Conservation (phyloP, 2,797 vertebrate species). For the Etheostoma nigrum region DNA sequence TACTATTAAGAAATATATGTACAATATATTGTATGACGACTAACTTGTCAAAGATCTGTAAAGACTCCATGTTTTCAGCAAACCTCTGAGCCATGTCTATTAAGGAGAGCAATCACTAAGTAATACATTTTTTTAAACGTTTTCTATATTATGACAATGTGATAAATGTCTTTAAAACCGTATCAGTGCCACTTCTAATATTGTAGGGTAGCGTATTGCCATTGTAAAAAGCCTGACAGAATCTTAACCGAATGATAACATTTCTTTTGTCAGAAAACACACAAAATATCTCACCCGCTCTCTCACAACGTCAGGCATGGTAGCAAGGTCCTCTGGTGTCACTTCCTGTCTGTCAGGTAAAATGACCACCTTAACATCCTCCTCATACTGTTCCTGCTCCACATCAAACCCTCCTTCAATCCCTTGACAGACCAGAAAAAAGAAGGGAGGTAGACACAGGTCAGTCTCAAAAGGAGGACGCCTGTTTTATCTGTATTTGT, state of each 20-base stretch:
- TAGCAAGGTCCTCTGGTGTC: constrained; percentile 89
- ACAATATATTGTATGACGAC: neutral
- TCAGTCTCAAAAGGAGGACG: neutral
- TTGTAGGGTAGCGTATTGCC: neutral
- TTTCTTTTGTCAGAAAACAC: neutral
- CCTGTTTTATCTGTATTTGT: neutral
- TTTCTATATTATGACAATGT: neutral
- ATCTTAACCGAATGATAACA: neutral
- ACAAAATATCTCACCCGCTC: constrained; percentile 89
- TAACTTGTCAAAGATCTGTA: neutral
- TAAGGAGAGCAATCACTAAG: neutral
- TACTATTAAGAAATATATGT: neutral
- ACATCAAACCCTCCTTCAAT: constrained; percentile 98
- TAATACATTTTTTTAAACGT: neutral
- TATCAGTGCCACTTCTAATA: neutral
- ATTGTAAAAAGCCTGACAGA: neutral
- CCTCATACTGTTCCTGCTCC: constrained; percentile 94
- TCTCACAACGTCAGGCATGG: constrained; percentile 93
- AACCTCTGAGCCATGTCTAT: neutral
- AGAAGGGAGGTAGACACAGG: neutral
- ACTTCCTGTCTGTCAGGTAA: constrained; percentile 96
- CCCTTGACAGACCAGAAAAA: constrained; percentile 76
- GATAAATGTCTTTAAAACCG: neutral
- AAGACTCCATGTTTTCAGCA: neutral
- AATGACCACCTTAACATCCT: constrained; percentile 95